Evolutionary conservation across 2,113 vertebrate species (phyloP), one percentile per base, ranked within the genome.

Genomic region (Mormyrus iriodes): DNA sequence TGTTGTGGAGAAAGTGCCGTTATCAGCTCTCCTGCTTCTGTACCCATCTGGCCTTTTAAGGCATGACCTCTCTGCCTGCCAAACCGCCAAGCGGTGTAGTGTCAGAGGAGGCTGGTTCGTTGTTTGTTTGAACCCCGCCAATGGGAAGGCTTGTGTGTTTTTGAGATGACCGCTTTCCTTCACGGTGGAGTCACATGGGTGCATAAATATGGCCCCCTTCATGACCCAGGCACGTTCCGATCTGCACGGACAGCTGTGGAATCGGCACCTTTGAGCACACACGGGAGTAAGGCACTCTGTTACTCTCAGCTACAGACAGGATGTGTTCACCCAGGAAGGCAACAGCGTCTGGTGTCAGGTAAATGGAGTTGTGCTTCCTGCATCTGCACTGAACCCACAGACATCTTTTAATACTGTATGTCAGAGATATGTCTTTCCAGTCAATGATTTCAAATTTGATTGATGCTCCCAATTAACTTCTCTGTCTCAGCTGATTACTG

Each of bases 241-340:
- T 24, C 86, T 61, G 55, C 0, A 2, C 61, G 13, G 61, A 69
- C 61, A 4, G 24, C 48, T 9, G 21, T 24, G 52, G 17, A 13
- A 27, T 2, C 3, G 9, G 24, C 85, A 15, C 27, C 15, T 58
- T 15, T 31, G 5, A 9, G 5, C 17, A 27, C 0, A 31, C 27
- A 15, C 17, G 35, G 27, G 17, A 42, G 6, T 13, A n/a, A 12
- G 17, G 31, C n/a, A 24, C 2, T 58, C 1, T 4, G 17, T 35
- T 61, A 52, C 9, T 15, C 12, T 52, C 31, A 35, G 15, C 15
- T 52, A 35, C 52, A 51, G 44, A 31, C 35, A 61, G 42, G 61
- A 93, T 92, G 92, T 91, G 92, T 90, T 93, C 92, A 49, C 91
- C 91, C 12, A 91, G 87, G 91, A 93, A 92, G 91, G 88, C 73